phyloP scores from a whole-genome alignment of 92 coral and sea anemone genomes.

The Blastomussa wellsi region DNA sequence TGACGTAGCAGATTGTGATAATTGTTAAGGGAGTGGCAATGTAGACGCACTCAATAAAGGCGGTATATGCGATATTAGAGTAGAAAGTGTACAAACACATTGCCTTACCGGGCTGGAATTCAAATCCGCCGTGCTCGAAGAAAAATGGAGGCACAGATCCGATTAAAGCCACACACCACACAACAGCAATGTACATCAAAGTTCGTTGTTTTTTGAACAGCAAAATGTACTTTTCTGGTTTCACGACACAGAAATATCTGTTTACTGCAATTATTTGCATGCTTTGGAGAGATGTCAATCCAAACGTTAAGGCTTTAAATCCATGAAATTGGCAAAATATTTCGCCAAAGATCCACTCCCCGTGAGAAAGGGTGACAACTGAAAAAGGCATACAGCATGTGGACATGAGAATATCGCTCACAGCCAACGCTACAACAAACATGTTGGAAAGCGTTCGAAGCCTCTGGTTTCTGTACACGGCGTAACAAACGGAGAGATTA shows the following conservation, averaged over 20 bases:
- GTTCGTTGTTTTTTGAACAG: conserved; percentile 43
- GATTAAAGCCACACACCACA: conserved; percentile 47
- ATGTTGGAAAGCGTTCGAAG: conserved; percentile 60
- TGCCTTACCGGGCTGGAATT: too few relatives aligned
- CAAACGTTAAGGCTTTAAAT: conserved; percentile 54
- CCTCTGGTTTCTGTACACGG: conserved; percentile 57
- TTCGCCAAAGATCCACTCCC: conserved; percentile 41
- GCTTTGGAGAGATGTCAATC: conserved; percentile 58
- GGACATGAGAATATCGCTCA: conserved; percentile 65
- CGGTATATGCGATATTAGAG: too few relatives aligned
- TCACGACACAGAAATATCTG: conserved; percentile 58
- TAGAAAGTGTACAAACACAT: too few relatives aligned
- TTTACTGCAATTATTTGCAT: conserved; percentile 65
- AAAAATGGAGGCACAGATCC: conserved; percentile 65
- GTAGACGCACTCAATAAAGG: too few relatives aligned
- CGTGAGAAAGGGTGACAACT: conserved; percentile 43
- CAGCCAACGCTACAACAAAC: conserved; percentile 66
- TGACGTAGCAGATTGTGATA: too few relatives aligned
- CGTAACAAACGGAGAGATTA: conserved; percentile 60
- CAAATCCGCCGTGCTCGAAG: conserved; percentile 30
- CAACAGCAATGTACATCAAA: conserved; percentile 18
- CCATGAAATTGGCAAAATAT: conserved; percentile 60
- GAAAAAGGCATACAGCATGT: conserved; percentile 65
- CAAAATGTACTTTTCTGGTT: conserved; percentile 36
- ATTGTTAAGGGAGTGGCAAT: too few relatives aligned